Conservation (phyloP, 2,888 invertebrate species). For the Mythimna vitellina region DNA sequence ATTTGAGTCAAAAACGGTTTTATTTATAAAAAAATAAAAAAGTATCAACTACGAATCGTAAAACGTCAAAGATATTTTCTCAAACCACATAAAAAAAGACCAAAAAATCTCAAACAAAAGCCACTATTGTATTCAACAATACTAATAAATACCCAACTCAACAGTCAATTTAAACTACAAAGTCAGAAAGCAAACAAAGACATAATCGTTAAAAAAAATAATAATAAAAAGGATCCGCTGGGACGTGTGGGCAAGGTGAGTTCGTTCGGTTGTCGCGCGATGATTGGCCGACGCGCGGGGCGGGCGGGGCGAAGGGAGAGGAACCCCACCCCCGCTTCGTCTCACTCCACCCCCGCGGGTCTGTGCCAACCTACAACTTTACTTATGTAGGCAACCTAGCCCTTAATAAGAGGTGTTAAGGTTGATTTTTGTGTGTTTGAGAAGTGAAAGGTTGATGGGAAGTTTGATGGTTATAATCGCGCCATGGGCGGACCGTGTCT, state of each 20-base stretch:
- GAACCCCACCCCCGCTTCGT: conserved; percentile 81
- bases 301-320: conserved; percentile 83
- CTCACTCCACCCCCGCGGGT: conserved; percentile 83
- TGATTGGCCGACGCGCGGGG: conserved; percentile 85
- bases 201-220: conserved; percentile 74
- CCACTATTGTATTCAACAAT: conserved; percentile 52
- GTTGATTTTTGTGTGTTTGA: conserved; percentile 70
- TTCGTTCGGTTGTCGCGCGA: conserved; percentile 80
- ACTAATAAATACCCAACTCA: conserved; percentile 57
- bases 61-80: conserved; percentile 12
- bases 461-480: conserved; percentile 85
- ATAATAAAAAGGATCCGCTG: conserved; percentile 79
- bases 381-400: conserved; percentile 75
- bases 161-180: conserved; percentile 59
- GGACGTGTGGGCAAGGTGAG: conserved; percentile 89
- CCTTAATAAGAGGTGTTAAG: conserved; percentile 68
- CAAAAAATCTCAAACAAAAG: conserved; percentile 52
- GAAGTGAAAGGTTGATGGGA: conserved; percentile 73
- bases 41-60: conserved; percentile 1
- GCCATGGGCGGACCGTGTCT: conserved; percentile 89
- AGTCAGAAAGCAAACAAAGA: conserved; percentile 71
- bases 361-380: conserved; percentile 79
- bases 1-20: no score
- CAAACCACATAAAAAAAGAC: conserved; percentile 23
- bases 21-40: neutral